These are phyloP conservation scores for Caenorhabditis latens DNA, from an alignment of 1,140 invertebrate species.

Conservation along the genomic window DNA sequence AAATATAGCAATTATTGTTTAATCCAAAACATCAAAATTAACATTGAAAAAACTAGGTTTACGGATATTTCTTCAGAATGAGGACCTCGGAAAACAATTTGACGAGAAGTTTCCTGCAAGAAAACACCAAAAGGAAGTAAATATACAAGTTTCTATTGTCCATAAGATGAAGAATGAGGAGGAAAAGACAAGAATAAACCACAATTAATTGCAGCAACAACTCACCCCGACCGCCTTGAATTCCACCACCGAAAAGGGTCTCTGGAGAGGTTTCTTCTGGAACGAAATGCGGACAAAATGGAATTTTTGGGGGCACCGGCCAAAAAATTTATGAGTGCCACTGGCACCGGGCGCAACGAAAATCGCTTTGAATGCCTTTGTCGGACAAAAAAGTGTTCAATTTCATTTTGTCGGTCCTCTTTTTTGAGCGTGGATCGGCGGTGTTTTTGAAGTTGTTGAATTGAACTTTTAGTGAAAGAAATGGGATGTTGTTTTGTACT, in stretches of 20 bases:
- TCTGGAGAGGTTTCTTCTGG: slow-evolving; percentile 43
- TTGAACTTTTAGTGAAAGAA: background rate
- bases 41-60: no score
- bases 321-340: slow-evolving; percentile 31
- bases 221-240: background rate
- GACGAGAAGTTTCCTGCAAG: background rate
- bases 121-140: background rate
- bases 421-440: background rate
- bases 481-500: background rate
- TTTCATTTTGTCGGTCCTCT: slow-evolving; percentile 42
- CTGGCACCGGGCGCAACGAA: background rate
- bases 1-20: no score
- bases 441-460: slow-evolving; percentile 15
- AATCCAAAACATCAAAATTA: no score
- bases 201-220: slow-evolving; percentile 14
- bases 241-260: slow-evolving; percentile 16
- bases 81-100: background rate
- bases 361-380: background rate
- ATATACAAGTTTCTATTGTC: background rate
- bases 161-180: background rate
- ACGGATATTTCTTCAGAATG: no score
- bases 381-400: slow-evolving; percentile 33
- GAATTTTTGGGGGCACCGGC: slow-evolving; percentile 2
- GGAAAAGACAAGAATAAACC: slow-evolving; percentile 12
- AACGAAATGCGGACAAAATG: slow-evolving; percentile 30